Base-by-base conservation (phyloP, 2,113 vertebrate genomes). In the Saguinus imperator region DNA sequence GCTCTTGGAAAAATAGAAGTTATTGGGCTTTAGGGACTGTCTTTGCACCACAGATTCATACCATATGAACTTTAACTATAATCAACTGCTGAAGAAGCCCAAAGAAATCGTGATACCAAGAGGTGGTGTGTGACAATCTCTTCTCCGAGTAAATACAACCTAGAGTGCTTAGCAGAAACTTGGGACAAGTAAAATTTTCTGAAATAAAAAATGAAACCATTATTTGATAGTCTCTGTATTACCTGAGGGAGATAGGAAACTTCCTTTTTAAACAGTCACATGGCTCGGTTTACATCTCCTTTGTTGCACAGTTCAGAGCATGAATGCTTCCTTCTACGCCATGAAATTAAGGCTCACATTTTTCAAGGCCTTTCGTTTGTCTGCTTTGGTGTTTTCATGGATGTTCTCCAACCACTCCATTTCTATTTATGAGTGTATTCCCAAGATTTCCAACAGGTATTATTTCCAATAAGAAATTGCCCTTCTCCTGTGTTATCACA, bases 1-100 rank as follows among this genome's bases (percentile, higher is more conserved):
- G 81, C 48, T 97, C 85, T 90, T 75, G 90, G 96, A 95, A 98
- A 97, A 96, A 94, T 81, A 91, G 52, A 95, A 58, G 83, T 95
- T 96, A 97, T 17, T 95, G 93, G 94, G 95, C 96, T 83, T 94
- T 61, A 52, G 92, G 95, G 96, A 97, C 96, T 37, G 3, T 89
- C 81, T 97, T 76, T 64, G 89, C 6, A 98, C 89, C 75, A 84
- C 91, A 97, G 87, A 96, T 94, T 97, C 64, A 80, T 17, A 94
- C 80, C 87, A 94, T 79, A 95, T 91, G 94, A 68, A 93, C 85
- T 94, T 84, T 61, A 85, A 92, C 77, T 91, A 89, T 88, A 95
- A 95, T 70, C 43, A 37, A 94, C 68, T 88, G 81, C 73, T 94
- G 25, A 80, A 91, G 82, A 72, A 91, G 77, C 77, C 81, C 95